Evolutionary conservation across 1,140 invertebrate species (phyloP), one percentile per base, ranked within the genome.

Genomic region (Telenomus remus): DNA sequence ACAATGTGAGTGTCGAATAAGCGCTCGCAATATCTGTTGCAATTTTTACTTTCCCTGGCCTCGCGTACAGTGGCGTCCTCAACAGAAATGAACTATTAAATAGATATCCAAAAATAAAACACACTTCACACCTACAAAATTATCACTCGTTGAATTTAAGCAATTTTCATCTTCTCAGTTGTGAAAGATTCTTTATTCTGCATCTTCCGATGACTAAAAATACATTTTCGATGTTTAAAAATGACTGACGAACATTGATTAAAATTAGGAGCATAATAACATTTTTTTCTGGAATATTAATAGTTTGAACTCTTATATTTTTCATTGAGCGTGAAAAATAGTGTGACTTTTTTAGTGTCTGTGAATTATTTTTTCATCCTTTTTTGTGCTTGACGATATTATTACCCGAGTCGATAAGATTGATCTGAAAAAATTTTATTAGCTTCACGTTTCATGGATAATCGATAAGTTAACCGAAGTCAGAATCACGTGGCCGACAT

Each of bases 1-100:
- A 59, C 72, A 57, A 50, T 56, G 46, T 5, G 53, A 54, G 57
- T 50, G 44, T 46, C 44, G 43, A 37, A 71, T 71, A 57, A 71
- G 49, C 55, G 56, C 15, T 48, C 19, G 42, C 50, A 53, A 50
- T 64, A 57, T 54, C 42, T 47, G 53, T 59, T 64, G 46, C 54
- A 53, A 51, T 44, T 51, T 39, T 33, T 70, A 42, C 39, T 42
- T 55, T 19, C n/a, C n/a, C n/a, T n/a, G n/a, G n/a, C 4, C n/a
- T 43, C n/a, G 4, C n/a, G 12, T 5, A 11, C 12, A 43, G 5
- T 43, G 34, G 5, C 10, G 34, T 35, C 5, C 10, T 35, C 10
- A 10, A 35, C 5, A 35, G 34, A 35, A 35, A 35, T n/a, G n/a
- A n/a, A n/a, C n/a, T n/a, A 35, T 35, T 1, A 11, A 39, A n/a